Evolutionary conservation across 2,113 vertebrate genomes (phyloP), one percentile per base, ranked within the genome.

Genomic region (Heterochromis multidens): DNA sequence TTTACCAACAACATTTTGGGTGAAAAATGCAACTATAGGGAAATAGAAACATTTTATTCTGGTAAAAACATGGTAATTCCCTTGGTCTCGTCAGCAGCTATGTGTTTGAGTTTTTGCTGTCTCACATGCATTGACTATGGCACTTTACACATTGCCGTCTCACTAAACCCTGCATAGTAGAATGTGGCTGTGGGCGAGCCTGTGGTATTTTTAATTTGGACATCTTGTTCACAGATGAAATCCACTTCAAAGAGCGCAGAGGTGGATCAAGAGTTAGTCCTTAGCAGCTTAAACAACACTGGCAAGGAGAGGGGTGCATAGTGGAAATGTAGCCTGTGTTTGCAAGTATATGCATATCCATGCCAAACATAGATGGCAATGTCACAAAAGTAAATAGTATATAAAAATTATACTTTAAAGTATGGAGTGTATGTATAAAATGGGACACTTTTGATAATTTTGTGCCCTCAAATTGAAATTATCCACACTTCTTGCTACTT

Each of bases 221-320:
- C 87, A 84, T 91, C 78, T 91, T 91, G 86, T 88, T 91, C 88
- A 79, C 90, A 90, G 83, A 91, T 87, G 90, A 91, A 82, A 56
- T 60, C 86, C 84, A 86, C 89, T 81, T 92, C 86, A 89, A 80
- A 91, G 81, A 83, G 25, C 13, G 2, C 31, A 80, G 54, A 85
- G 23, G 46, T 9, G 9, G 76, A 85, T 89, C 46, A 85, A 77
- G 86, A 79, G 79, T 81, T 14, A 12, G 46, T 56, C 79, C 52
- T 40, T 60, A 56, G 60, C 74, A 78, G 79, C 56, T 87, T 83
- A 79, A 27, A 46, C 49, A 33, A 58, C 27, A 4, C 13, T 57
- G 54, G 54, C 21, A 31, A 29, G 10, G 13, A 74, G 35, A 60
- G 29, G 17, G 29, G n/a, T 13, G 13, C 27, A 52, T 6, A 35